Evolutionary conservation across 2,888 invertebrate genomes (phyloP), one percentile per base, ranked within the genome.

Genomic region (Pogonocherus hispidulus): DNA sequence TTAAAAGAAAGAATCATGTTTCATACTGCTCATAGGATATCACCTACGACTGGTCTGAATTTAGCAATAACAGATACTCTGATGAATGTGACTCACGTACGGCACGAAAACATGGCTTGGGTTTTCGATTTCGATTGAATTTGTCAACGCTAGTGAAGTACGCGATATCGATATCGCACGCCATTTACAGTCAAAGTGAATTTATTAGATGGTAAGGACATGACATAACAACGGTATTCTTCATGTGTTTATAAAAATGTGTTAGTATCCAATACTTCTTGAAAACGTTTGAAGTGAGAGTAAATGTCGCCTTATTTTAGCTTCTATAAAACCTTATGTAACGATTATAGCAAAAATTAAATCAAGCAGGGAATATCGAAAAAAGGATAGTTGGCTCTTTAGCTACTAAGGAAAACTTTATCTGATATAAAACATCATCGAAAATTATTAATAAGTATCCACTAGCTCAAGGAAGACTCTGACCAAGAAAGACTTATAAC

Each of bases 21-120:
- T 35, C 59, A 49, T 59, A 35, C 47, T 27, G 35, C 18, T 59
- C 35, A 47, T 59, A 59, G 47, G 27, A 18, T 59, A 59, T 59
- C 59, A 59, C 59, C 59, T 59, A 59, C 59, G 59, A 59, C 11
- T 32, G 35, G 47, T 59, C 59, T 59, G 59, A 46, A 59, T 59
- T 59, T 59, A 59, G 49, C 47, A 49, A 44, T 57, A 23, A 47
- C 23, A 49, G 59, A 35, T 59, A 59, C 11, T 27, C 18, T 11
- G 32, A 8, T 32, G 18, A 16, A 59, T 49, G 59, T 59, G 59
- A 59, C 47, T 59, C 59, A 59, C 27, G 27, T 32, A 46, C 19
- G 2, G 19, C 46, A 49, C 19, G 47, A 20, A 27, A 59, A 5
- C n/a, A 11, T 47, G 32, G 23, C 32, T 59, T 59, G 16, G 47